Evolutionary conservation across 2,888 invertebrate genomes (phyloP), one percentile per base, ranked within the genome.

Genomic region (Stenodera caucasica): DNA sequence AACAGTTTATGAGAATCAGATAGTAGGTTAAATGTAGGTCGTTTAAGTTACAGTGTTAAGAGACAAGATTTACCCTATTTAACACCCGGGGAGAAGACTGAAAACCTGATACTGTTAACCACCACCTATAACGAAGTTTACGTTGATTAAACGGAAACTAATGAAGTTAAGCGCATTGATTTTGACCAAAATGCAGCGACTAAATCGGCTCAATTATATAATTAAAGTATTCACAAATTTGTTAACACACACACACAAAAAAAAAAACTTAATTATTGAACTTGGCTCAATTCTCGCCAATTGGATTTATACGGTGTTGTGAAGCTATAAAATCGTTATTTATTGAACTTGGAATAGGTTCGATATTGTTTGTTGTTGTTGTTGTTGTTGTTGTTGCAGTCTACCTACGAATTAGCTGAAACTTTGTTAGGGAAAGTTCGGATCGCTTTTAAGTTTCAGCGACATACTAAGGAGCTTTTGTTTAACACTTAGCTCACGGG

Each of bases 71-170:
- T 18, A 11, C 11, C 21, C 45, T 45, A 15, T 45, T 45, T 45
- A 5, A 45, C 21, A 45, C 21, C n/a, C n/a, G n/a, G 21, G 15
- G 45, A 18, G 53, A 33, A 54, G 54, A 21, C 30, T 18, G 56
- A 55, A 56, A 63, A 45, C 37, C 55, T 32, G 58, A 58, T 49
- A 59, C 40, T 33, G 49, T 26, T 53, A 56, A 49, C 53, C 62
- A 37, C 53, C 61, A 53, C 52, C 61, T 58, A 50, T 61, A 64
- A 64, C 59, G 59, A 61, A 64, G 57, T 64, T 64, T 64, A 55
- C 60, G 58, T 58, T 64, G 63, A 64, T 64, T 64, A 61, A 64
- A 61, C 61, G 59, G 58, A 49, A 61, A 56, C 58, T 56, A 61
- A 61, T 61, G 58, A 61, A 21, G 45, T 45, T 58, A 53, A 58